Base-by-base conservation (phyloP, 1,140 invertebrate genomes). In the Trichonephila inaurata region DNA sequence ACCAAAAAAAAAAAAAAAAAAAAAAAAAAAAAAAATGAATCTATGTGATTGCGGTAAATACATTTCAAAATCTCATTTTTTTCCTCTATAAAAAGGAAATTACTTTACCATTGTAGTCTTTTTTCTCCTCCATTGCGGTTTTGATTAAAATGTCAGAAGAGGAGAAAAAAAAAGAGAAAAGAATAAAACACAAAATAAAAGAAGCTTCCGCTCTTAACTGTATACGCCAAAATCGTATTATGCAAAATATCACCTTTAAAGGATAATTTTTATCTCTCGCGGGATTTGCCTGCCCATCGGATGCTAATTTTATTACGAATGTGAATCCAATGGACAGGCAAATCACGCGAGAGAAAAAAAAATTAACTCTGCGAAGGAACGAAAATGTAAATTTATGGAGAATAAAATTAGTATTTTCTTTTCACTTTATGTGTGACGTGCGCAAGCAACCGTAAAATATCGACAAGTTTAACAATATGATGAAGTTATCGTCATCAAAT, bases 391-490 rank as follows among this genome's bases (percentile, higher is more conserved):
- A 85, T 85, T 85, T 85, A 61, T 85, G 21, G 58, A 58, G 82
- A 61, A 61, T 16, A 85, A 85, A 85, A 85, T 85, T 85, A 85
- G 58, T 85, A 85, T 85, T 85, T 85, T 60, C 51, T 33, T 85
- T 85, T 61, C 51, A 12, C 24, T 58, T 58, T 33, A 24, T 61
- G n/a, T 85, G 44, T 85, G 44, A 61, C 21, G 82, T 60, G 51
- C 51, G 10, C 82, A 24, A 5, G 51, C 72, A 85, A 10, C 51
- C 21, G 82, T 58, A 40, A 85, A 85, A 85, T 85, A 85, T 85
- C 82, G 82, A 85, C 82, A 85, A 85, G 82, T 85, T 85, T 85
- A 85, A 85, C 82, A 85, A 85, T 85, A 85, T 85, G 82, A 85
- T 85, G 82, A 85, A 85, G 82, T 85, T 85, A 85, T 85, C 82